Percentiles rank a stretch among this genome's conserved stretches.
These are phyloP conservation scores for Cataglyphis albicans DNA, from an alignment of 2,888 invertebrate species.

Conservation along the genomic window DNA sequence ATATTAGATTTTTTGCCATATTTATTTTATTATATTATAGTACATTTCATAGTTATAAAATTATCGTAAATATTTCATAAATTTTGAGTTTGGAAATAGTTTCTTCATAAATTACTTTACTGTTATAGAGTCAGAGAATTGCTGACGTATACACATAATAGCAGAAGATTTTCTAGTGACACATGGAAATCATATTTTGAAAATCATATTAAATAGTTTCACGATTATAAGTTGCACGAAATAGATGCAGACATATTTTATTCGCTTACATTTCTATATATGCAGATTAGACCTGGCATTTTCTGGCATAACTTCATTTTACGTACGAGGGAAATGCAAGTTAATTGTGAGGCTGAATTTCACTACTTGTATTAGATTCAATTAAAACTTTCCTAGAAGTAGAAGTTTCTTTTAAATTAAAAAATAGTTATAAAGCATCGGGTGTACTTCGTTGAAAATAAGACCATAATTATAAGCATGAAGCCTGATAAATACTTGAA, in stretches of 20 bases:
- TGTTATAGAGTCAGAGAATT: not conserved
- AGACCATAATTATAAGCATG: not conserved
- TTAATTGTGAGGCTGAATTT: conserved; percentile 32
- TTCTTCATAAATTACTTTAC: not conserved
- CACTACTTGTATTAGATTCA: conserved; percentile 51
- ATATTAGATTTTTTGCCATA: not conserved
- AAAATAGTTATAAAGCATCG: conserved; percentile 1
- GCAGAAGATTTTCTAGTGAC: not conserved
- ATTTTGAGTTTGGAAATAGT: not conserved
- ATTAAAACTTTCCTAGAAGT: conserved; percentile 51
- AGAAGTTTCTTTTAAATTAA: conserved; percentile 19
- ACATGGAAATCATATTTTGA: not conserved
- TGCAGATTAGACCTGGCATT: conserved; percentile 53
- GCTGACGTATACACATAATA: not conserved
- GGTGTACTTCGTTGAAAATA: conserved; percentile 14
- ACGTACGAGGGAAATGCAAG: conserved; percentile 31
- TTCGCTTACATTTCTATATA: conserved; percentile 37
- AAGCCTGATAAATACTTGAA: not conserved
- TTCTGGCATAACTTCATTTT: conserved; percentile 49
- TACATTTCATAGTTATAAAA: not conserved
- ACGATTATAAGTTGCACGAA: not conserved
- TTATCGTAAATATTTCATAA: not conserved
- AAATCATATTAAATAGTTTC: conserved; percentile 25
- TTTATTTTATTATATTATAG: not conserved
- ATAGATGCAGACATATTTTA: conserved; percentile 28